phyloP scores from a whole-genome alignment of 2,888 invertebrate species.

The Zygothrica quintamaculata region DNA sequence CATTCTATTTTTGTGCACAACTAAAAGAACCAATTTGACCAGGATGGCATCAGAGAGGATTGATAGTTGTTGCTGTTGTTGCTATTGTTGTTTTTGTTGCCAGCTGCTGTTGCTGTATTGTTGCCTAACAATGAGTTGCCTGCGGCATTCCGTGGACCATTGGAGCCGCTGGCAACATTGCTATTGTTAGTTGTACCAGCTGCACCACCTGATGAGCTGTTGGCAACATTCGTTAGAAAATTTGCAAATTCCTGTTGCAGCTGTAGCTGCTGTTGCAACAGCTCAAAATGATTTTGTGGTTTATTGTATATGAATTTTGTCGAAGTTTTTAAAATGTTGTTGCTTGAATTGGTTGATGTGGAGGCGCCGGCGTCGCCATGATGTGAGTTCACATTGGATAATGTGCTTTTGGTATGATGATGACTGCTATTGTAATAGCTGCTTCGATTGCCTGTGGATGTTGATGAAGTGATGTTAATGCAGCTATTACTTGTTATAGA shows the following conservation, averaged over 20 bases:
- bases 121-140: constrained; percentile 17
- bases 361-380: constrained; percentile 39
- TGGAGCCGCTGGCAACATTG: constrained; percentile 24
- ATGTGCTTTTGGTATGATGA: constrained; percentile 28
- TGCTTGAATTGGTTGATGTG: constrained; percentile 47
- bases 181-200: constrained; percentile 17
- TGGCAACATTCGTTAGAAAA: constrained; percentile 78
- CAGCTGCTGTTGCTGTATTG: constrained; percentile 23
- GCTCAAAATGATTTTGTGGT: constrained; percentile 80
- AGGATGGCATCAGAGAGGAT: constrained; percentile 61
- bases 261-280: constrained; percentile 80
- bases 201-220: constrained; percentile 44
- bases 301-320: constrained; percentile 82
- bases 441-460: constrained; percentile 20
- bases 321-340: constrained; percentile 75
- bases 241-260: constrained; percentile 82
- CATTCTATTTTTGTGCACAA: not conserved
- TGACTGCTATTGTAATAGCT: constrained; percentile 8
- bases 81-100: constrained; percentile 33
- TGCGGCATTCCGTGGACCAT: constrained; percentile 7
- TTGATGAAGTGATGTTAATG: constrained; percentile 11
- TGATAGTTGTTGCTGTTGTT: constrained; percentile 49
- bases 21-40: constrained; percentile 71
- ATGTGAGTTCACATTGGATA: constrained; percentile 28
- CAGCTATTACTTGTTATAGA: constrained; percentile 9